These are phyloP conservation scores for Ciconia nigra DNA, from an alignment of 2,797 vertebrate genomes.

Conservation along the genomic window DNA sequence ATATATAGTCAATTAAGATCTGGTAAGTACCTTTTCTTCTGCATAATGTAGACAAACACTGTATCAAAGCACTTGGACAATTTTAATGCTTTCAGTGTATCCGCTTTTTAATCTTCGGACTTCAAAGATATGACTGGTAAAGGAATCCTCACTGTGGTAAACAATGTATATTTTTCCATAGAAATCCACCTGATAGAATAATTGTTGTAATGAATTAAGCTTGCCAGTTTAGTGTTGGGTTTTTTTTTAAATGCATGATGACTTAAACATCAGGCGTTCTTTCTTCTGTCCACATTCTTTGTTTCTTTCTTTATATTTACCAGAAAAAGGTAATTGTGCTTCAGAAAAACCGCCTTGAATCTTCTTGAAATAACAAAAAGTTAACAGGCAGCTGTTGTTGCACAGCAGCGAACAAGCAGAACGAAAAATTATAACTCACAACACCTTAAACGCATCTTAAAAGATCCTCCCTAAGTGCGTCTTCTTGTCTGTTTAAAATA, in stretches of 20 bases:
- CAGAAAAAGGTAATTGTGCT: not conserved
- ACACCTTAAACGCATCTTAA: constrained; percentile 37
- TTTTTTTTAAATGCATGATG: not conserved
- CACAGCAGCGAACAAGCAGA: not conserved
- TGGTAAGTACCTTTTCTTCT: constrained; percentile 58
- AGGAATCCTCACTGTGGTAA: constrained; percentile 59
- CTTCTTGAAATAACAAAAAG: constrained; percentile 43
- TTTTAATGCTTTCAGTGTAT: constrained; percentile 56
- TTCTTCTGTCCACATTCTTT: constrained; percentile 22
- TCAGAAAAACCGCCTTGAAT: not conserved
- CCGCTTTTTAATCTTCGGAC: constrained; percentile 40
- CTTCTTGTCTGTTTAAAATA: constrained; percentile 52
- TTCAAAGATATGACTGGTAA: constrained; percentile 59
- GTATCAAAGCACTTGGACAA: constrained; percentile 51
- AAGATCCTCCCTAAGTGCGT: not conserved
- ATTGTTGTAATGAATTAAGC: constrained; percentile 66
- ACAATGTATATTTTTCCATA: constrained; percentile 64
- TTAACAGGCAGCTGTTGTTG: constrained; percentile 10
- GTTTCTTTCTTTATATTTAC: not conserved
- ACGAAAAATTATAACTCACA: not conserved
- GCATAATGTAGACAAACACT: constrained; percentile 40
- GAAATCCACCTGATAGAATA: constrained; percentile 65
- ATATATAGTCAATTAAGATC: constrained; percentile 65
- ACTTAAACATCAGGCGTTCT: constrained; percentile 50
- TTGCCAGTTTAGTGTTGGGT: not conserved